Percentiles rank a stretch among this genome's conserved stretches.
These are phyloP conservation scores for Agrotis segetum DNA, from an alignment of 2,888 invertebrate genomes.

Conservation along the genomic window DNA sequence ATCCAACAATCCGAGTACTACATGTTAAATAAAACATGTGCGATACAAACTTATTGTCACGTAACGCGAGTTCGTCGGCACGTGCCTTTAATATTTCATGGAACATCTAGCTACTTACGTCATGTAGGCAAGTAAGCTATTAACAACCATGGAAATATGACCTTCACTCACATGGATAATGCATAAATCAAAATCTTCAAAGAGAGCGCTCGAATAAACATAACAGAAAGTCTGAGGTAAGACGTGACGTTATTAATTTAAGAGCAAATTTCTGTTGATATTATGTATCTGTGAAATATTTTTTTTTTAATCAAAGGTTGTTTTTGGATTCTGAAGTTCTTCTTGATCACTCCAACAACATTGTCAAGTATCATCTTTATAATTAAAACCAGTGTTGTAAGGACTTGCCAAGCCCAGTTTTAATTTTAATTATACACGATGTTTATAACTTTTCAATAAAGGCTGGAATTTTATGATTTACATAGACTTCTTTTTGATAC, in stretches of 20 bases:
- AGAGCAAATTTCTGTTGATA: constrained; percentile 21
- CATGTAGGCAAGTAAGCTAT: constrained; percentile 27
- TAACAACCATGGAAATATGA: constrained; percentile 29
- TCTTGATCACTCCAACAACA: constrained; percentile 13
- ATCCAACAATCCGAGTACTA: constrained; percentile 46
- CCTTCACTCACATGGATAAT: constrained; percentile 22
- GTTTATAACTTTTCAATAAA: constrained; percentile 10
- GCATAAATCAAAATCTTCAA: constrained; percentile 33
- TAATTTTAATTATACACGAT: constrained; percentile 13
- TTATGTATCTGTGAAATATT: constrained; percentile 32
- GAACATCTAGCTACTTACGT: constrained; percentile 38
- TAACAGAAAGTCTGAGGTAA: constrained; percentile 21
- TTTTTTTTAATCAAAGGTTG: constrained; percentile 34
- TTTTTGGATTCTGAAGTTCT: constrained; percentile 14
- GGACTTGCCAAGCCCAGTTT: neutral
- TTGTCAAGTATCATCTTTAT: neutral
- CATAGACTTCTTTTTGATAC: constrained; percentile 11
- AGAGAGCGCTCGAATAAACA: constrained; percentile 13
- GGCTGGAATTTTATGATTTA: constrained; percentile 21
- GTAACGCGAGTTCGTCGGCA: constrained; percentile 49
- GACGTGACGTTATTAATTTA: constrained; percentile 41
- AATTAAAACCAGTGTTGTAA: neutral
- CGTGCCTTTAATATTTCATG: constrained; percentile 60
- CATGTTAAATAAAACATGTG: constrained; percentile 54
- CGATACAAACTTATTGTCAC: constrained; percentile 58